These are phyloP conservation scores for Amblyopsis rosae DNA, from an alignment of 2,113 vertebrate genomes.

Conservation along the genomic window DNA sequence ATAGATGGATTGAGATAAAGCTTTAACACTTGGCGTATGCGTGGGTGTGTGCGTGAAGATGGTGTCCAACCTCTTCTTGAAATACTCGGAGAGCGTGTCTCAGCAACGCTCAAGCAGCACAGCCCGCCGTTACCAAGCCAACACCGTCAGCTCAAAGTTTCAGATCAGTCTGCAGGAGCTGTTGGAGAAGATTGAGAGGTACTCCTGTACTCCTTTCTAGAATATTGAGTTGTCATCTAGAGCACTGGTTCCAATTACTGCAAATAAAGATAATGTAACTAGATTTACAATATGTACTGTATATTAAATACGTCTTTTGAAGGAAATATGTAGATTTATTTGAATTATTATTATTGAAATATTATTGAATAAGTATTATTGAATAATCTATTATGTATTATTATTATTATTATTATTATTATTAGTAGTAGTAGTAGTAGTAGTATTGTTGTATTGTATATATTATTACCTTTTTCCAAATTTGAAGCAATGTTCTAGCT, in stretches of 20 bases:
- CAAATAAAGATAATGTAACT: too few species aligned
- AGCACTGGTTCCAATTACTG: too few species aligned
- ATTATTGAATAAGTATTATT: neutral
- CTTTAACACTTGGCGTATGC: neutral
- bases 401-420: neutral
- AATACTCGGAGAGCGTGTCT: conserved; percentile 79
- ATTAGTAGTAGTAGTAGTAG: too few species aligned
- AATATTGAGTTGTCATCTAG: too few species aligned
- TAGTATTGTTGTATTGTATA: too few species aligned
- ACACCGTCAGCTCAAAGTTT: conserved; percentile 91
- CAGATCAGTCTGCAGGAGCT: conserved; percentile 93
- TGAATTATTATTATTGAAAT: neutral
- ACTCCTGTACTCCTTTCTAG: neutral
- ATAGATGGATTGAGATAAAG: too few species aligned
- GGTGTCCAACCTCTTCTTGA: conserved; percentile 89
- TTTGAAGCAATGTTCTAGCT: too few species aligned
- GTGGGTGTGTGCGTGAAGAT: conserved; percentile 73
- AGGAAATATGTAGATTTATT: neutral
- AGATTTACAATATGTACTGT: too few species aligned
- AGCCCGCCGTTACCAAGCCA: conserved; percentile 84
- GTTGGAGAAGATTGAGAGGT: conserved; percentile 96
- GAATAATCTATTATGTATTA: neutral
- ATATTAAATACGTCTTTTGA: neutral
- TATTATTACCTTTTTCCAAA: too few species aligned
- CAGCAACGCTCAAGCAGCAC: conserved; percentile 85